Evolutionary conservation across 2,797 vertebrate species (phyloP).

Genomic region (Eulemur rubriventer): DNA sequence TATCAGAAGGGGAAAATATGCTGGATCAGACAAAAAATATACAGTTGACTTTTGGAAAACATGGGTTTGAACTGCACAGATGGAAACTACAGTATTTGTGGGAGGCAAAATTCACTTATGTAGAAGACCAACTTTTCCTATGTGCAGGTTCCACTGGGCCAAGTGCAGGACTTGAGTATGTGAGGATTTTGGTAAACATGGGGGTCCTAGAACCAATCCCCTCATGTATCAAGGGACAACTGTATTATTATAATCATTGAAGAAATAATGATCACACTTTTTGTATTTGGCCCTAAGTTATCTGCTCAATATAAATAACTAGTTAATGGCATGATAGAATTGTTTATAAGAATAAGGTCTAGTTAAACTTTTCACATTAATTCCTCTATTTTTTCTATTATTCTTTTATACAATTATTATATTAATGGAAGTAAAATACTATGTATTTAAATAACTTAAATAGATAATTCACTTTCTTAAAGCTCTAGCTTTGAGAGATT

Average conservation of each 20-base stretch:
- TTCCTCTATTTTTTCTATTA: neutral
- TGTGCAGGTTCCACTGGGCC: neutral
- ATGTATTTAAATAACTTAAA: neutral
- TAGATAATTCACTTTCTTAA: neutral
- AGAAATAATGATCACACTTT: neutral
- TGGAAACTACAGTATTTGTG: too few relatives aligned
- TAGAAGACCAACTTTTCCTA: neutral
- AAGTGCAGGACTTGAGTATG: neutral
- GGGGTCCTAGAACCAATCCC: neutral
- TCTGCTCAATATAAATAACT: neutral
- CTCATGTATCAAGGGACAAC: neutral
- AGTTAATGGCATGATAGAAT: neutral
- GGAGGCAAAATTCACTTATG: too few relatives aligned
- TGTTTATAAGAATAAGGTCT: neutral
- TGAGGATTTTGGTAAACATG: neutral
- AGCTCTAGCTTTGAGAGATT: neutral
- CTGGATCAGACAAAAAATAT: neutral
- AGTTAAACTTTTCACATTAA: neutral
- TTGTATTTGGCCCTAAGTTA: neutral
- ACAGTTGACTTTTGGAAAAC: neutral
- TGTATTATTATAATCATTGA: neutral
- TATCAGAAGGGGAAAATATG: neutral
- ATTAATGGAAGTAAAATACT: neutral
- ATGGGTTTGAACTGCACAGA: neutral
- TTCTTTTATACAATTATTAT: neutral